Evolutionary conservation across 2,797 vertebrate genomes (phyloP).

Genomic region (Rhadinocentrus ornatus): DNA sequence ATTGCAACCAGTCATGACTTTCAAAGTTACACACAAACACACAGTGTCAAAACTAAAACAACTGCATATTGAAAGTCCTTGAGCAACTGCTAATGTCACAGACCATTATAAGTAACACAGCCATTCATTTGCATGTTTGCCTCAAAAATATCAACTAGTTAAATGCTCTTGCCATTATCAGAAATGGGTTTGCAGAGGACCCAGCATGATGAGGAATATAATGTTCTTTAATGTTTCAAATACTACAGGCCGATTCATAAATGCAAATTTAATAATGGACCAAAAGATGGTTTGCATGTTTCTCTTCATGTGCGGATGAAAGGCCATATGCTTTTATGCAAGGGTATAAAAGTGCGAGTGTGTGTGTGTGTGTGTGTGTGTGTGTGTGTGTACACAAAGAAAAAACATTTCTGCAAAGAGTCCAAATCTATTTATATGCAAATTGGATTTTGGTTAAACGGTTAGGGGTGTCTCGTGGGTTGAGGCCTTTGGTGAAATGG

Average conservation of each 20-base stretch:
- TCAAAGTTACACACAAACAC: constrained; percentile 17
- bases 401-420: constrained; percentile 84
- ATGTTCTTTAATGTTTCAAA: constrained; percentile 55
- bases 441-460: constrained; percentile 89
- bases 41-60: neutral
- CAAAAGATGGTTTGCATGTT: constrained; percentile 40
- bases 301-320: constrained; percentile 22
- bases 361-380: constrained; percentile 2
- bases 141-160: constrained; percentile 42
- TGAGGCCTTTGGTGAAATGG: constrained; percentile 81
- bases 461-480: constrained; percentile 76
- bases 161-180: constrained; percentile 45
- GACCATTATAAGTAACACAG: constrained; percentile 24
- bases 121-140: constrained; percentile 16
- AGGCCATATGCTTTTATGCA: constrained; percentile 2
- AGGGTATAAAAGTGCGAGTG: neutral
- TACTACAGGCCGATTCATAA: constrained; percentile 49
- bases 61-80: constrained; percentile 9
- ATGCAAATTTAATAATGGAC: constrained; percentile 66
- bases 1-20: constrained; percentile 23
- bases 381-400: constrained; percentile 12
- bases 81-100: constrained; percentile 21
- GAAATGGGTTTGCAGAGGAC: constrained; percentile 38
- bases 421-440: constrained; percentile 96
- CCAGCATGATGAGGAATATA: constrained; percentile 54